phyloP scores from a whole-genome alignment of 2,797 vertebrate species.

The Karalla daura region DNA sequence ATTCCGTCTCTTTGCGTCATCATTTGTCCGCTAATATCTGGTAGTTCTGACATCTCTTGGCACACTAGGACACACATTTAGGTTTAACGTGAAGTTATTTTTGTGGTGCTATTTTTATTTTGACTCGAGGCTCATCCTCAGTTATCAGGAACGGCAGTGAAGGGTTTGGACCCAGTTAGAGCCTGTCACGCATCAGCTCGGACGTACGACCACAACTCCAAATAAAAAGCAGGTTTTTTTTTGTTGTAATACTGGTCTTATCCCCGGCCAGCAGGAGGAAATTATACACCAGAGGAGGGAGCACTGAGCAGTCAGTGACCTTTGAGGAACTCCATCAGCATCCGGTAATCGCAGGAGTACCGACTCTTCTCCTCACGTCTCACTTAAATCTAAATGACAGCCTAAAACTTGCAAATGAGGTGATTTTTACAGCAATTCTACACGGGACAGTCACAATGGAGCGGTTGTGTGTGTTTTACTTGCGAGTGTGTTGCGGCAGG shows the following conservation, averaged over 20 bases:
- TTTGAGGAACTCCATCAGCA: constrained; percentile 11
- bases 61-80: constrained; percentile 3
- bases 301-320: constrained; percentile 19
- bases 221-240: constrained; percentile 10
- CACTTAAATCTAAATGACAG: no score
- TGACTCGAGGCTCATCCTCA: background rate
- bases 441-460: background rate
- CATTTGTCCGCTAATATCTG: constrained; percentile 16
- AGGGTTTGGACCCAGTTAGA: background rate
- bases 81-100: constrained; percentile 5
- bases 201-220: constrained; percentile 2
- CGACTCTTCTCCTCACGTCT: background rate
- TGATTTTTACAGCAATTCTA: constrained; percentile 10
- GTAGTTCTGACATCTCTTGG: constrained; percentile 1
- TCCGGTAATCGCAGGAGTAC: background rate
- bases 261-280: constrained; percentile 7
- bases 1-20: background rate
- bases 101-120: background rate
- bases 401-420: background rate
- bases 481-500: background rate
- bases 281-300: constrained; percentile 9
- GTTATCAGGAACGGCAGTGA: constrained; percentile 1
- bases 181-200: background rate
- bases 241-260: background rate
- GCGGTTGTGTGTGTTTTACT: background rate